Percentiles rank a stretch among this genome's conserved stretches.
phyloP scores from a whole-genome alignment of 2,797 vertebrate species.

The Staurois parvus region DNA sequence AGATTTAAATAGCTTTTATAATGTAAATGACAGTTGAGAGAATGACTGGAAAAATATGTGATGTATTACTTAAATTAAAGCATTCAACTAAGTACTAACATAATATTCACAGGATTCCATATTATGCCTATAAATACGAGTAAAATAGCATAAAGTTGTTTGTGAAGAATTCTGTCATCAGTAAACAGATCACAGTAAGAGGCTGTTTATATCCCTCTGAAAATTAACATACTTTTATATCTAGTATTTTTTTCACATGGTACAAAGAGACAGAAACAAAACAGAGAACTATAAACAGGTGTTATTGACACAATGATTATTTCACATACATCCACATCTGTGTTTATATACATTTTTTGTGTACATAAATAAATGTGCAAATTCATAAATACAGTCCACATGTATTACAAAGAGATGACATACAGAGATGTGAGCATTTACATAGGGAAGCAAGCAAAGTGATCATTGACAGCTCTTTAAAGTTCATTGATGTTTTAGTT shows the following conservation, averaged over 20 bases:
- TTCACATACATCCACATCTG: constrained; percentile 42
- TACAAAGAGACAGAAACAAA: constrained; percentile 16
- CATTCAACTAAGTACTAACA: too few relatives aligned
- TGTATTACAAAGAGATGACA: neutral
- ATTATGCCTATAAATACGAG: too few relatives aligned
- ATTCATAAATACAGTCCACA: neutral
- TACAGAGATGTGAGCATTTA: too few relatives aligned
- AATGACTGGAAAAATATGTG: too few relatives aligned
- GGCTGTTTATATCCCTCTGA: neutral
- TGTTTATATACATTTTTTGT: constrained; percentile 29
- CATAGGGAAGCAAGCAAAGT: too few relatives aligned
- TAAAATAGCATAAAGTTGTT: neutral
- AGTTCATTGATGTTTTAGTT: too few relatives aligned
- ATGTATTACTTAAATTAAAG: too few relatives aligned
- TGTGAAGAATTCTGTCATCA: neutral
- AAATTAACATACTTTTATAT: constrained; percentile 11
- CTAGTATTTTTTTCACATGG: constrained; percentile 15
- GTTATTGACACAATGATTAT: constrained; percentile 28
- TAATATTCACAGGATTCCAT: too few relatives aligned
- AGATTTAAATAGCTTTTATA: too few relatives aligned
- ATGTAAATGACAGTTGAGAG: too few relatives aligned
- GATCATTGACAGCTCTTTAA: too few relatives aligned
- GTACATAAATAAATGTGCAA: constrained; percentile 31
- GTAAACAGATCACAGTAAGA: neutral
- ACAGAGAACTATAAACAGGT: constrained; percentile 28